phyloP scores from a whole-genome alignment of 2,888 invertebrate species.

The Leptinotarsa peninsularis region DNA sequence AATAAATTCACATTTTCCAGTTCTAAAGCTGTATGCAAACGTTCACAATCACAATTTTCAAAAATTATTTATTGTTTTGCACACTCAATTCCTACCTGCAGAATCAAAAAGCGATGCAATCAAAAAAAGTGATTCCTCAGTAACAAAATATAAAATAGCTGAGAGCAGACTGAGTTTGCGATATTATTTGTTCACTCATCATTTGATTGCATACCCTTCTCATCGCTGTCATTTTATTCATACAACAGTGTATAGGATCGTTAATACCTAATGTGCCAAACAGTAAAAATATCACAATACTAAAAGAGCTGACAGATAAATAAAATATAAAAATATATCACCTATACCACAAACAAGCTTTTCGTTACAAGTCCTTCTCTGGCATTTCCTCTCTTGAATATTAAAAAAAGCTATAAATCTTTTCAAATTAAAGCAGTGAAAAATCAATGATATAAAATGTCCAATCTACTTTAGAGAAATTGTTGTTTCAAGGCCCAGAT shows the following conservation, averaged over 20 bases:
- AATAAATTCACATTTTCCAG: constrained; percentile 50
- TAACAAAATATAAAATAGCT: constrained; percentile 9
- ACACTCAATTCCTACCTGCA: constrained; percentile 40
- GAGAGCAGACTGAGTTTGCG: constrained; percentile 1
- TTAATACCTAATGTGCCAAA: constrained; percentile 36
- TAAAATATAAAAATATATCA: constrained; percentile 42
- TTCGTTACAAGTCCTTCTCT: constrained; percentile 6
- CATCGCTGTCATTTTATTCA: not conserved
- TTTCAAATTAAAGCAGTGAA: not conserved
- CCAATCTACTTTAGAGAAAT: not conserved
- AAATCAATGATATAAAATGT: not conserved
- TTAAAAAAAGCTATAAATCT: constrained; percentile 10
- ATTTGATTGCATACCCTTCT: constrained; percentile 12
- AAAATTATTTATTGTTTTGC: constrained; percentile 48
- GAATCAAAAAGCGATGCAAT: constrained; percentile 12
- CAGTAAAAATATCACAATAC: constrained; percentile 38
- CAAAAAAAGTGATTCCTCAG: not conserved
- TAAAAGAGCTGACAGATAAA: constrained; percentile 40
- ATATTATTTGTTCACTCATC: constrained; percentile 7
- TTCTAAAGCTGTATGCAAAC: constrained; percentile 50
- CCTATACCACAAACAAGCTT: constrained; percentile 28
- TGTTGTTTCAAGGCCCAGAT: not conserved
- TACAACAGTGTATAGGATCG: not conserved
- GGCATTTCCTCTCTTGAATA: constrained; percentile 31
- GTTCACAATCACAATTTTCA: constrained; percentile 45